These are phyloP conservation scores for Tachysurus vachellii DNA, from an alignment of 2,113 vertebrate species.

Conservation along the genomic window DNA sequence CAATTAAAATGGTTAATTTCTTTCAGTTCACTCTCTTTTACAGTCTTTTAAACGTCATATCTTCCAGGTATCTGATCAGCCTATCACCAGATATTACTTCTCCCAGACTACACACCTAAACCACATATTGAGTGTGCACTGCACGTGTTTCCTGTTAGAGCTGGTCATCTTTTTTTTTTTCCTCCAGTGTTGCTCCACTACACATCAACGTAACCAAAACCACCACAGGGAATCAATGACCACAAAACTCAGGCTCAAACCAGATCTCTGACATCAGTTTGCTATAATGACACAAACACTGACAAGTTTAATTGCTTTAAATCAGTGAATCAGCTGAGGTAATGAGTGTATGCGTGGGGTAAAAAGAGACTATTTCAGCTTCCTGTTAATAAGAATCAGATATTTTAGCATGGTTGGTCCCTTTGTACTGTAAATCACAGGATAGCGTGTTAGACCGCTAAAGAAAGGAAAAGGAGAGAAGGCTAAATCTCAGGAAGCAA, in stretches of 20 bases:
- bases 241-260: slow-evolving; percentile 1
- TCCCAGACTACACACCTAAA: slow-evolving; percentile 6
- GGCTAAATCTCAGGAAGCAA: slow-evolving; percentile 47
- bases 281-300: not conserved
- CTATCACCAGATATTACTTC: slow-evolving; percentile 39
- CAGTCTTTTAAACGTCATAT: slow-evolving; percentile 29
- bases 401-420: slow-evolving; percentile 28
- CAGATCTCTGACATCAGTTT: not conserved
- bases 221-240: not conserved
- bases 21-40: not conserved
- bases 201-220: not conserved
- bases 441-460: not conserved
- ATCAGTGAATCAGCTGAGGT: not conserved
- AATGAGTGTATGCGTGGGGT: not conserved
- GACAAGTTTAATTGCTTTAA: not conserved
- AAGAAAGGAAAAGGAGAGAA: slow-evolving; percentile 20
- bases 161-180: slow-evolving; percentile 7
- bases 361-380: not conserved
- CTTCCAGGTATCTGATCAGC: slow-evolving; percentile 50
- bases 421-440: not conserved
- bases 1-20: not conserved
- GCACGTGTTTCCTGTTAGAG: slow-evolving; percentile 34
- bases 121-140: slow-evolving; percentile 28
- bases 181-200: not conserved
- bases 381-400: slow-evolving; percentile 14